These are phyloP conservation scores for Aculops lycopersici DNA, from an alignment of 1,140 invertebrate species.

Conservation along the genomic window DNA sequence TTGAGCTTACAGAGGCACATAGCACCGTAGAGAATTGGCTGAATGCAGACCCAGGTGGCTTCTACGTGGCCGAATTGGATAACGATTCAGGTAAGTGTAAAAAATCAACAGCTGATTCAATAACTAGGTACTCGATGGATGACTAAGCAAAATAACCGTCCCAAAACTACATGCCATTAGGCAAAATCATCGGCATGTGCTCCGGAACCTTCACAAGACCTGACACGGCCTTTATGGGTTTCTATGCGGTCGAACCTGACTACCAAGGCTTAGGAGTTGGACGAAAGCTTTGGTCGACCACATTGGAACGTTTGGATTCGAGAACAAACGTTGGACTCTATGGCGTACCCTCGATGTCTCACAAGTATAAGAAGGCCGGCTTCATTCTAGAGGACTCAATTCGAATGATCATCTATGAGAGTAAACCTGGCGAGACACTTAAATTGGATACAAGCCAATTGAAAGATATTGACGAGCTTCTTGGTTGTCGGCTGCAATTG, in stretches of 20 bases:
- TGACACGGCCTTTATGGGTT: slow-evolving; percentile 10
- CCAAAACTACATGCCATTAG: slow-evolving; percentile 5
- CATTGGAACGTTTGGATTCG: slow-evolving; percentile 11
- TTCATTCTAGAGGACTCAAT: too few relatives aligned
- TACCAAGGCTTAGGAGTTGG: slow-evolving; percentile 11
- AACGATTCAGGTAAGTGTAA: background rate
- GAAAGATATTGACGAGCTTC: too few relatives aligned
- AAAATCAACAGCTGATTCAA: background rate
- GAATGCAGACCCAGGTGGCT: slow-evolving; percentile 10
- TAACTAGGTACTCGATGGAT: background rate
- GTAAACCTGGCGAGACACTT: too few relatives aligned
- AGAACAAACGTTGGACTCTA: slow-evolving; percentile 2
- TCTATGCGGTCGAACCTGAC: slow-evolving; percentile 10
- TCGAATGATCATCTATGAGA: too few relatives aligned
- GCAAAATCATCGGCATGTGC: slow-evolving; percentile 10
- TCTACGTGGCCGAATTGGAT: slow-evolving; percentile 10
- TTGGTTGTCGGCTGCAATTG: background rate
- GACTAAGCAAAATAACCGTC: background rate
- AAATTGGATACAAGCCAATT: too few relatives aligned
- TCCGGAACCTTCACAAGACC: slow-evolving; percentile 8
- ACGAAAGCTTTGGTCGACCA: slow-evolving; percentile 9
- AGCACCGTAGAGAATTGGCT: slow-evolving; percentile 10
- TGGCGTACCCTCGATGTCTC: background rate
- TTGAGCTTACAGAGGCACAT: slow-evolving; percentile 10
- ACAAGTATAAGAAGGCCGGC: slow-evolving; percentile 2